These are phyloP conservation scores for Apis cerana DNA, from an alignment of 1,140 invertebrate species.

Conservation along the genomic window DNA sequence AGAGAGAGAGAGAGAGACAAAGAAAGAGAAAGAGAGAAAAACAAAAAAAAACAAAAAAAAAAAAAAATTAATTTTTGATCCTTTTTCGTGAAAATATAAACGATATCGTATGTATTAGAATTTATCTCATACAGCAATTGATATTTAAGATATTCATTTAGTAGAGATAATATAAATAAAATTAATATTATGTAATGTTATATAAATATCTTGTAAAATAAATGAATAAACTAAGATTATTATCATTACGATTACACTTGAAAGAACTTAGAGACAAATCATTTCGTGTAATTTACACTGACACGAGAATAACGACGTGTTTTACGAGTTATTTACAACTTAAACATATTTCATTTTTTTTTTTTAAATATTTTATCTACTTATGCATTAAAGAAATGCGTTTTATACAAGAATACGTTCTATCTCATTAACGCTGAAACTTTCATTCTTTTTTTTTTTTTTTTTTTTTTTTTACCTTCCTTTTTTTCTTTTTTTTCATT, in stretches of 20 bases:
- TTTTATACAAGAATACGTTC: constrained; percentile 64
- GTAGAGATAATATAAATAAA: constrained; percentile 51
- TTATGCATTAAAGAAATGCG: constrained; percentile 64
- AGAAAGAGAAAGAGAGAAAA: constrained; percentile 8
- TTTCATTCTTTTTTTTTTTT: constrained; percentile 2
- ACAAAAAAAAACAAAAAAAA: neutral
- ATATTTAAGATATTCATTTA: constrained; percentile 32
- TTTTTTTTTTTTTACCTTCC: neutral
- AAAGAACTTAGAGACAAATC: constrained; percentile 24
- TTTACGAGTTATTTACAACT: constrained; percentile 59
- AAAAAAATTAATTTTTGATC: constrained; percentile 1
- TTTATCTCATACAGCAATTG: constrained; percentile 13
- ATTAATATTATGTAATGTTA: constrained; percentile 54
- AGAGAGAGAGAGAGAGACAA: too few relatives aligned
- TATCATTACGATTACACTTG: constrained; percentile 34
- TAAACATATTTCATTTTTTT: constrained; percentile 31
- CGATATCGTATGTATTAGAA: constrained; percentile 7
- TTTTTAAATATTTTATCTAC: constrained; percentile 53
- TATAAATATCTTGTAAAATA: constrained; percentile 47
- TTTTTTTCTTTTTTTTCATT: constrained; percentile 20
- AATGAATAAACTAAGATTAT: constrained; percentile 41
- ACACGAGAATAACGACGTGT: constrained; percentile 39
- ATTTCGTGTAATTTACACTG: constrained; percentile 32
- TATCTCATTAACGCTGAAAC: constrained; percentile 11
- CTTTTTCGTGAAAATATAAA: constrained; percentile 4